These are phyloP conservation scores for Myotis vivesi DNA, from an alignment of 2,797 vertebrate genomes.

Conservation along the genomic window DNA sequence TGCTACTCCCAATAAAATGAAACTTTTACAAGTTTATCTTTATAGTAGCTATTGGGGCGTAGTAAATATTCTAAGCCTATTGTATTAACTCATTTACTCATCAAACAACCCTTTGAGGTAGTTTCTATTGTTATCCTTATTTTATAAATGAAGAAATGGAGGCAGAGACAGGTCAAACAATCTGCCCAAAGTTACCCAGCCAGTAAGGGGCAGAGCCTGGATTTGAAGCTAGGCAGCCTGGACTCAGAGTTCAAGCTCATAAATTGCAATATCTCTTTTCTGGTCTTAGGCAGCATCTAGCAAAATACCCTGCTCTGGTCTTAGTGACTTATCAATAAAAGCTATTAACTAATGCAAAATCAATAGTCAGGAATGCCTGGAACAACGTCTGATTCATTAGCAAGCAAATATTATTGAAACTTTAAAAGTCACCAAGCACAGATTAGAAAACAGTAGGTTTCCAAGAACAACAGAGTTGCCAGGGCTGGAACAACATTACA, in stretches of 20 bases:
- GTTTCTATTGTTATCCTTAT: background rate
- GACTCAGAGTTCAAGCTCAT: background rate
- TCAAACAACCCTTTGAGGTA: background rate
- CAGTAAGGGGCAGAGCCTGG: background rate
- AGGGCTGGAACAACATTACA: background rate
- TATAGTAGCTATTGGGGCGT: background rate
- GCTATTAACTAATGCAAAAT: background rate
- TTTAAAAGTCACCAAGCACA: background rate
- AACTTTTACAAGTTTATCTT: conserved; percentile 27
- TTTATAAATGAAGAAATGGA: conserved; percentile 20
- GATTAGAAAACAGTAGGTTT: conserved; percentile 47
- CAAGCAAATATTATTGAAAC: conserved; percentile 47
- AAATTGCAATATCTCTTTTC: background rate
- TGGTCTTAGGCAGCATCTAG: background rate
- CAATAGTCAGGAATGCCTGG: background rate
- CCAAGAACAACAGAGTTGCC: conserved; percentile 63
- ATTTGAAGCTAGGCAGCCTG: background rate
- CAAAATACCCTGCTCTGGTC: background rate
- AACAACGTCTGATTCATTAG: conserved; percentile 48
- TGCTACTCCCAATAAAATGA: background rate
- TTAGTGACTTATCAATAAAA: background rate
- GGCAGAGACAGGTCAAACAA: background rate
- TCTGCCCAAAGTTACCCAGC: background rate
- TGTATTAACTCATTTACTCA: background rate
- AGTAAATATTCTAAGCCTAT: background rate